These are phyloP conservation scores for Ormyrus labotus DNA, from an alignment of 2,888 invertebrate genomes.

Conservation along the genomic window DNA sequence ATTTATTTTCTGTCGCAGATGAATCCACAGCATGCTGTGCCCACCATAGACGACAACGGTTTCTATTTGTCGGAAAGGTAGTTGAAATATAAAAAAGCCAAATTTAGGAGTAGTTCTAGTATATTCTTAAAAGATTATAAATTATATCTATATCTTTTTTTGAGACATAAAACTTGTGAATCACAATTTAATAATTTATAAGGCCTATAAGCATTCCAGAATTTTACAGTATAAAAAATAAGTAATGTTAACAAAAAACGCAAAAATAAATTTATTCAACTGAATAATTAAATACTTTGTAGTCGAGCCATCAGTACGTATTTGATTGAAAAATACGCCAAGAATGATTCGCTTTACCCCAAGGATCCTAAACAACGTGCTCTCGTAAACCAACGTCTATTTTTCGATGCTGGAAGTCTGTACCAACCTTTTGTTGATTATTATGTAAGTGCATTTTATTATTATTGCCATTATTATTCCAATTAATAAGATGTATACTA, in stretches of 20 bases:
- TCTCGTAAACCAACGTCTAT: conserved; percentile 80
- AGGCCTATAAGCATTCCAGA: too few relatives aligned
- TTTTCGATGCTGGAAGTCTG: conserved; percentile 81
- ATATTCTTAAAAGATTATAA: too few relatives aligned
- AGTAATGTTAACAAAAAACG: too few relatives aligned
- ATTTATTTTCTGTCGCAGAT: conserved; percentile 76
- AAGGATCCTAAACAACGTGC: conserved; percentile 81
- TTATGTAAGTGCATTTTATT: conserved; percentile 77
- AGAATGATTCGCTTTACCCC: conserved; percentile 81
- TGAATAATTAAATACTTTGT: conserved; percentile 42
- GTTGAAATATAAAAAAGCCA: neutral
- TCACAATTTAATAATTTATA: too few relatives aligned
- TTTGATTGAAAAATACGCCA: conserved; percentile 81
- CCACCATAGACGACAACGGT: conserved; percentile 84
- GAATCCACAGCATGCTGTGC: conserved; percentile 84
- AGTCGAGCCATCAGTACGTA: conserved; percentile 84
- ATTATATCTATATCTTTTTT: neutral
- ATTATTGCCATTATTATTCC: neutral
- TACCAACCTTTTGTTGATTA: conserved; percentile 77
- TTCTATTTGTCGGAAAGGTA: conserved; percentile 84
- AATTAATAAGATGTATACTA: neutral
- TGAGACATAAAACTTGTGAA: too few relatives aligned
- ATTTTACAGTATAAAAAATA: too few relatives aligned
- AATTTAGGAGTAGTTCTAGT: too few relatives aligned
- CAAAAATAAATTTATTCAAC: too few relatives aligned